Conservation (phyloP, 2,113 vertebrate genomes). For the Emydocephalus ijimae region DNA sequence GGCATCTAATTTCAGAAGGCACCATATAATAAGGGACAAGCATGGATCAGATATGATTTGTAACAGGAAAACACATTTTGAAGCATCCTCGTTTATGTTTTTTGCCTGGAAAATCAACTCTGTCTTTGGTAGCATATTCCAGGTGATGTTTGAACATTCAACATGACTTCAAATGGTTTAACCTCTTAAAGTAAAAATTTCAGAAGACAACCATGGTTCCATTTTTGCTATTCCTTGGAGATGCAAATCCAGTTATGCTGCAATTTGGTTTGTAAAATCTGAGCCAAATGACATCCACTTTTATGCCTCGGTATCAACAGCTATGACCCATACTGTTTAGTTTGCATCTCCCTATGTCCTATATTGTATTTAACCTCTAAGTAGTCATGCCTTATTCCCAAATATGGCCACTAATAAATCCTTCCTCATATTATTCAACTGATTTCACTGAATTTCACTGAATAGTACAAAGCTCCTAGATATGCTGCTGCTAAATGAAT, state of each 20-base stretch:
- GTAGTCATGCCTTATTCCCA: constrained; percentile 23
- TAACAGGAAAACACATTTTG: not conserved
- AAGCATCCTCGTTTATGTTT: not conserved
- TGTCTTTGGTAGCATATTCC: not conserved
- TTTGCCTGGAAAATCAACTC: not conserved
- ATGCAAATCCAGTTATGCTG: not conserved
- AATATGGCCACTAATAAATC: not conserved
- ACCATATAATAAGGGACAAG: not conserved
- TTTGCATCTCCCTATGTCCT: not conserved
- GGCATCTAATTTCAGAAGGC: not conserved
- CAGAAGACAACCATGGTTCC: not conserved
- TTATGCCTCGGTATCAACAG: not conserved
- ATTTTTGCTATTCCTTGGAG: constrained; percentile 7
- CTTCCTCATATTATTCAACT: constrained; percentile 36
- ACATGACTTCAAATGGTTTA: constrained; percentile 5
- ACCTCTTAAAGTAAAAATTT: constrained; percentile 6
- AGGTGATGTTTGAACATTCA: not conserved
- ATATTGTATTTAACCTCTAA: constrained; percentile 31
- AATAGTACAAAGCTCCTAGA: constrained; percentile 10
- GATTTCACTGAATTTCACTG: not conserved
- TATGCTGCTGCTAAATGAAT: not conserved
- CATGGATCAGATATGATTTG: not conserved
- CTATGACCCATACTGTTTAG: not conserved
- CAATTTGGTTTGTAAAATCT: constrained; percentile 15
- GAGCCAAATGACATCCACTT: not conserved